Conservation (phyloP, 2,113 vertebrate genomes). For the Oreochromis aureus region DNA sequence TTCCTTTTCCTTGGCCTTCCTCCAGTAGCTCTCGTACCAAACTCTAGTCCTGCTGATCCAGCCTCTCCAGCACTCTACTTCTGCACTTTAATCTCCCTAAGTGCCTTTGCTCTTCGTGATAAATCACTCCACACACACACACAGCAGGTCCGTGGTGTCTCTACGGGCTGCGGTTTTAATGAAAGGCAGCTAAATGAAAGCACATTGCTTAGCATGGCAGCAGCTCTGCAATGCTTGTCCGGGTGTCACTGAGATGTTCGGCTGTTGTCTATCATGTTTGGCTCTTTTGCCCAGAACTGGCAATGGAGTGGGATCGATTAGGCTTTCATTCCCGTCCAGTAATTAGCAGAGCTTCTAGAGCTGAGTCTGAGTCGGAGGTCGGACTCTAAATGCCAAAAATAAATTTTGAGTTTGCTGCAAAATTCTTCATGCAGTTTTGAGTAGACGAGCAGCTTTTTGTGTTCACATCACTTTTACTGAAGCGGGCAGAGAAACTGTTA, state of each 20-base stretch:
- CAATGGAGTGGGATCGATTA: neutral
- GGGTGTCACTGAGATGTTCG: neutral
- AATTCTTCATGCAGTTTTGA: neutral
- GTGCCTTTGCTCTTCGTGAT: constrained; percentile 57
- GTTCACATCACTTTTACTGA: neutral
- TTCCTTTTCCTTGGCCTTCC: constrained; percentile 19
- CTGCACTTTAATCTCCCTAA: constrained; percentile 65
- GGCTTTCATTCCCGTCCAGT: neutral
- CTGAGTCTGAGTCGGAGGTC: neutral
- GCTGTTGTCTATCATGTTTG: neutral
- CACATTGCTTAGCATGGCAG: neutral
- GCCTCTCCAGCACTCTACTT: constrained; percentile 33
- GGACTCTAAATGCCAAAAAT: neutral
- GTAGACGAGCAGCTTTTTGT: neutral
- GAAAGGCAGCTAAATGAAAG: constrained; percentile 27
- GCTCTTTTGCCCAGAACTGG: neutral
- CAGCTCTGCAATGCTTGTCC: neutral
- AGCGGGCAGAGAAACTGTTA: neutral
- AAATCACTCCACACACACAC: constrained; percentile 44
- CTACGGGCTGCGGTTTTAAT: constrained; percentile 40
- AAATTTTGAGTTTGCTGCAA: neutral
- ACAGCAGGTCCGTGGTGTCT: constrained; percentile 24
- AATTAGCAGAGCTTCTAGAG: neutral
- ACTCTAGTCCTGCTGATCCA: constrained; percentile 58
- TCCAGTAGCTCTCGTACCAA: constrained; percentile 33